Evolutionary conservation across 2,113 vertebrate genomes (phyloP).

Genomic region (Paraplagusia blochii): DNA sequence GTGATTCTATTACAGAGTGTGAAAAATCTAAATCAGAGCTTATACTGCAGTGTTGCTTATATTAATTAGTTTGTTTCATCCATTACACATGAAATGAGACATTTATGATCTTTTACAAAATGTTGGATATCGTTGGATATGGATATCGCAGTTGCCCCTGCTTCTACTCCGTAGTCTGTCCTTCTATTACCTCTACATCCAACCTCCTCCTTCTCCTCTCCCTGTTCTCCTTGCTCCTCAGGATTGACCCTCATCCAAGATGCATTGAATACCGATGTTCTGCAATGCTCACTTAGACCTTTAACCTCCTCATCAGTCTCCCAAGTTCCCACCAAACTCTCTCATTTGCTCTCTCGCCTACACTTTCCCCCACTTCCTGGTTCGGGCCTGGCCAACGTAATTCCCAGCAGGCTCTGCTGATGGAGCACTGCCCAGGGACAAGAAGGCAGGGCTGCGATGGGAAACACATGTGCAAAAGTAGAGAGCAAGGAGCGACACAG

Average conservation of each 20-base stretch:
- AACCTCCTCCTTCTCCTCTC: no score
- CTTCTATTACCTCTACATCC: no score
- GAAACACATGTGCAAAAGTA: conserved; percentile 65
- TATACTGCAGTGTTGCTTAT: no score
- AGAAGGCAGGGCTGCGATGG: conserved; percentile 50
- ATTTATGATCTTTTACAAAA: no score
- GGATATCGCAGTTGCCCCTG: no score
- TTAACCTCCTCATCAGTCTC: conserved; percentile 37
- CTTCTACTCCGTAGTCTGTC: no score
- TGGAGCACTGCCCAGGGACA: conserved; percentile 54
- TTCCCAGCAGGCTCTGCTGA: conserved; percentile 60
- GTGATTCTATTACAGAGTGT: no score
- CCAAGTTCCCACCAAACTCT: conserved; percentile 27
- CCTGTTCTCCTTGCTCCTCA: neutral
- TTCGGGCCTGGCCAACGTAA: conserved; percentile 38
- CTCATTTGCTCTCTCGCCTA: neutral
- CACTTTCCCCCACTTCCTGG: conserved; percentile 46
- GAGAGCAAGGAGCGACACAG: conserved; percentile 34
- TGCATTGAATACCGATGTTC: conserved; percentile 44
- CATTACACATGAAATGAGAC: no score
- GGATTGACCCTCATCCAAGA: conserved; percentile 2
- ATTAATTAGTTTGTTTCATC: no score
- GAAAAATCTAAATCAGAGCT: no score
- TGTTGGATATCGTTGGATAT: no score
- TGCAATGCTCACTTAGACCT: conserved; percentile 30